Evolutionary conservation across 2,797 vertebrate genomes (phyloP), one percentile per base, ranked within the genome.

Genomic region (Alosa sapidissima): DNA sequence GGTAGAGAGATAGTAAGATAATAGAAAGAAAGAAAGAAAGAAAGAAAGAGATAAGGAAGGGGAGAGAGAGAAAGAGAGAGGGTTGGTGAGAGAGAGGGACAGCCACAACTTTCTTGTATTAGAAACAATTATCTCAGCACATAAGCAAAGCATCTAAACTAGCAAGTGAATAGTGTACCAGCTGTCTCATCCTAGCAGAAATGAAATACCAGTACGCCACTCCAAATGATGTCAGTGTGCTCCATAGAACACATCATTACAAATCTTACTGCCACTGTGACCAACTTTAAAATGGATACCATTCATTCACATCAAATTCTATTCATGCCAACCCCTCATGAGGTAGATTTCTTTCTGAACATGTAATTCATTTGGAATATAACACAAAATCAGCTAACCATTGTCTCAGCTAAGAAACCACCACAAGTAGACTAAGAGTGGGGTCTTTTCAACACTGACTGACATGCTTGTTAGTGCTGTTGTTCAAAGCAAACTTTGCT

Each of bases 301-400:
- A 78, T 78, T 75, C 36, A 78, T 78, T 21, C 72, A 78, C 72
- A 47, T 78, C 16, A 45, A 47, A 45, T 78, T 78, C 72, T 78
- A 45, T 47, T 78, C 36, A 78, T 78, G 16, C 14, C 41, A 21
- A 9, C 16, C 19, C 45, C 7, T 47, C 11, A 47, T 45, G 28
- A 78, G 72, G 41, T 16, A 13, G 2, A 4, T 75, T 41, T 41
- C 72, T 41, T 41, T 33, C 16, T 33, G 11, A 14, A 72, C 36
- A 10, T 78, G 36, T 78, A 36, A 78, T 21, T 78, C 72, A 47
- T 47, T 78, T 78, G 8, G 16, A 78, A 47, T 28, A 65, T 47
- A 14, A 78, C 36, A 19, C 72, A 28, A 28, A 28, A 28, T 28
- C 28, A 28, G 28, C 28, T 28, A 28, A 28, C 36, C 72, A 78